A percentile compares a stretch with the other conserved stretches of the same genome.
phyloP scores from a whole-genome alignment of 2,888 invertebrate species.

The Diarsia dahlii region DNA sequence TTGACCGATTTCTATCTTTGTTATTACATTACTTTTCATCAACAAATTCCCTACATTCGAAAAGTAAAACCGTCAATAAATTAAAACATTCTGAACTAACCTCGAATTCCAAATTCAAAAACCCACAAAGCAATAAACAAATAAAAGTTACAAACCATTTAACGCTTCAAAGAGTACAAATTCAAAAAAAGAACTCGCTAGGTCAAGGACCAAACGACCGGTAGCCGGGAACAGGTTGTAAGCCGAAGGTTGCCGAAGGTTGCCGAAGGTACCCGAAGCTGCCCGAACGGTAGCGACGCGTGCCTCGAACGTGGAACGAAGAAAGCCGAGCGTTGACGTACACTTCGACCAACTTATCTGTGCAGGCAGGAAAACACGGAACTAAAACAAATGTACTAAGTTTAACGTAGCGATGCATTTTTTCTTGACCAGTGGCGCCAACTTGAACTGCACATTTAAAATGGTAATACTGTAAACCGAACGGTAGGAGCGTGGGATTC shows the following conservation, averaged over 20 bases:
- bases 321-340: slow-evolving; percentile 53
- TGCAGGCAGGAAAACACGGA: too few species aligned
- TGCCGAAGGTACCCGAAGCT: slow-evolving; percentile 52
- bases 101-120: slow-evolving; percentile 53
- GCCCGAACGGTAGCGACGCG: slow-evolving; percentile 55
- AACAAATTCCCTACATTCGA: slow-evolving; percentile 7
- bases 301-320: slow-evolving; percentile 59
- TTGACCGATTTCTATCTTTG: neutral
- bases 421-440: too few species aligned
- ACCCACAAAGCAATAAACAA: slow-evolving; percentile 57
- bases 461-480: slow-evolving; percentile 36
- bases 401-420: too few species aligned
- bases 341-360: neutral
- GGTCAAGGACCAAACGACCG: slow-evolving; percentile 73
- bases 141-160: slow-evolving; percentile 56
- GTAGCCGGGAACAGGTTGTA: slow-evolving; percentile 72
- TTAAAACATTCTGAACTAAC: slow-evolving; percentile 44
- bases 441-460: too few species aligned
- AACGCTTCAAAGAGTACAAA: slow-evolving; percentile 58
- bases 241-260: slow-evolving; percentile 40
- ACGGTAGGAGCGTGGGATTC: slow-evolving; percentile 49
- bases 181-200: slow-evolving; percentile 63
- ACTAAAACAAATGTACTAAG: too few species aligned
- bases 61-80: slow-evolving; percentile 40
- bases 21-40: neutral